Evolutionary conservation across 37 sponge, comb jelly and placozoan species (phyloP).

Genomic region (Chondrilla cf. caribensis): DNA sequence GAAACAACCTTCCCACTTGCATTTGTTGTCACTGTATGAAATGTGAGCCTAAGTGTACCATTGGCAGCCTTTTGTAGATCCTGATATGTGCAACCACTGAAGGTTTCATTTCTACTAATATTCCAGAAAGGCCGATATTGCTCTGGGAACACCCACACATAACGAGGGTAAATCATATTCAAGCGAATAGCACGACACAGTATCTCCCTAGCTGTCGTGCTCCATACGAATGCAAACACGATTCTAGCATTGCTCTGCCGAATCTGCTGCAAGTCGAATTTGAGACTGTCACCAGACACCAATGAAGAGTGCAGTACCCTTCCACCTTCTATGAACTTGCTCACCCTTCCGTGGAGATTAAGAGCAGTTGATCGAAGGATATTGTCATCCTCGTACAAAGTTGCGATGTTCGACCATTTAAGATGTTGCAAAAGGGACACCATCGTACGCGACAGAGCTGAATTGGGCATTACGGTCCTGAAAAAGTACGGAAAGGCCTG

Average conservation of each 20-base stretch:
- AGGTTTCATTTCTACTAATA: background rate
- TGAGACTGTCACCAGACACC: background rate
- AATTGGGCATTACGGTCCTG: background rate
- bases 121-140: background rate
- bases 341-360: background rate
- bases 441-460: background rate
- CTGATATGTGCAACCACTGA: background rate
- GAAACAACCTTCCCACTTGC: background rate
- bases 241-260: background rate
- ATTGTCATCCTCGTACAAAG: background rate
- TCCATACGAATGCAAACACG: background rate
- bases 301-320: background rate
- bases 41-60: background rate
- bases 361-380: constrained; percentile 16
- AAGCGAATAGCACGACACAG: background rate
- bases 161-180: constrained; percentile 4
- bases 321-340: background rate
- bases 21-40: background rate
- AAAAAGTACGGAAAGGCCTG: constrained; percentile 21
- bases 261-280: background rate
- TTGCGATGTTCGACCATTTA: background rate
- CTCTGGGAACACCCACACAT: constrained; percentile 27
- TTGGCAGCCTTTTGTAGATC: background rate
- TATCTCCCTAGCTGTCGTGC: background rate
- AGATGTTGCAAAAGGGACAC: background rate